Evolutionary conservation across 2,113 vertebrate species (phyloP), one percentile per base, ranked within the genome.

Genomic region (Hiodon alosoides): DNA sequence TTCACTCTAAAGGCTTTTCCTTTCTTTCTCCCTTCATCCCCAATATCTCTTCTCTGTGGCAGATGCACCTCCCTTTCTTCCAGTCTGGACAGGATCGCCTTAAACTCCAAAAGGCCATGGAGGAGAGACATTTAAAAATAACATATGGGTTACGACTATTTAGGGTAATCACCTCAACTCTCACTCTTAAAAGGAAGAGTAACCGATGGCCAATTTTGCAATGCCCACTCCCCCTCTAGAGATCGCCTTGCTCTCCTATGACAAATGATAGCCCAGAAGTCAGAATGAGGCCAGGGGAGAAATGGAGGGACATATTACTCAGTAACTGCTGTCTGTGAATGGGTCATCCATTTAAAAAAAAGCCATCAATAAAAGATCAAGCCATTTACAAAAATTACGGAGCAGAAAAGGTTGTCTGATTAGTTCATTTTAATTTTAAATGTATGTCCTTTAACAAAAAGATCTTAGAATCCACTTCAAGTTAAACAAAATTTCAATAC

Each of bases 201-300:
- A 89, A 92, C 91, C 90, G 87, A 90, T 90, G 89, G 85, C 82
- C 73, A 84, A 83, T 77, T 65, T 76, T 78, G 76, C 60, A 72
- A 81, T 73, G 62, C 79, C 73, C 68, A 46, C 74, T 71, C 78
- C 78, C 14, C 76, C 75, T 79, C 76, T 5, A 47, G n/a, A 78
- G 78, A 68, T 76, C 71, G 83, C 82, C 77, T 0, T 71, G 79
- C 82, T 84, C 79, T 81, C 74, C 79, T 72, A 82, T 90, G 88
- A 90, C 81, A 86, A 87, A 92, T 89, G 87, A 81, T 82, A 85
- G 31, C 85, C 81, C 79, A 76, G 72, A 79, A 88, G 74, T 70
- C 74, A 76, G 57, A 69, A 70, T 61, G 46, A 69, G 74, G 74
- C 70, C 74, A 70, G 57, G 16, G n/a, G 58, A 76, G 58, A 69